Evolutionary conservation across 2,113 vertebrate genomes (phyloP).

Genomic region (Glaucidium brasilianum): DNA sequence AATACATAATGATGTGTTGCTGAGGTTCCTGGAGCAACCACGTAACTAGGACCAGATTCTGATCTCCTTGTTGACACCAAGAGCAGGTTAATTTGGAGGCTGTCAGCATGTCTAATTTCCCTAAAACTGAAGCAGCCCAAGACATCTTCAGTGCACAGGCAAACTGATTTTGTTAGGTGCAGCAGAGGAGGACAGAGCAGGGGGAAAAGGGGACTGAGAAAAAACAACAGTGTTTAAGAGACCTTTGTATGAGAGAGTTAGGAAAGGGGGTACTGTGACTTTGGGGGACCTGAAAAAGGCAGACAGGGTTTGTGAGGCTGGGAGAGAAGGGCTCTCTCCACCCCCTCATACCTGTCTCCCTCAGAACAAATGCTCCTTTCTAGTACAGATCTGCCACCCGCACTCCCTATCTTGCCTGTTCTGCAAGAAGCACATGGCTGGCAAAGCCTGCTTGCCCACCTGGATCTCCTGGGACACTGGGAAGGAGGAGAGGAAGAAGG

Average conservation of each 20-base stretch:
- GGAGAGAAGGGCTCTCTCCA: neutral
- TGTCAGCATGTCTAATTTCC: neutral
- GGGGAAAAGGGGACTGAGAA: neutral
- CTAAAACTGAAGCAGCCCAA: neutral
- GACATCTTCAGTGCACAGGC: neutral
- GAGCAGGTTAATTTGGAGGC: neutral
- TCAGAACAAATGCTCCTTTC: neutral
- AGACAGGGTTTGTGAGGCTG: neutral
- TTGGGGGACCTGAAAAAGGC: neutral
- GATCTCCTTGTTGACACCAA: neutral
- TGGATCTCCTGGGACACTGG: neutral
- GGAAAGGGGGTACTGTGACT: neutral
- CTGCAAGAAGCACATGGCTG: neutral
- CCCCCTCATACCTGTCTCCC: neutral
- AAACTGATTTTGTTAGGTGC: neutral
- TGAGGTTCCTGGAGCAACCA: neutral
- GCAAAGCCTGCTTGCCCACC: neutral
- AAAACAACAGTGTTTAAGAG: neutral
- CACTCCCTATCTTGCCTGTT: neutral
- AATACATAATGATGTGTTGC: neutral
- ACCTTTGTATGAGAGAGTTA: neutral
- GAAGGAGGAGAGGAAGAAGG: neutral
- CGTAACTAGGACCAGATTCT: neutral
- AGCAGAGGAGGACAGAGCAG: neutral
- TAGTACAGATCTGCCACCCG: neutral